A percentile compares a stretch with the other conserved stretches of the same genome.
phyloP scores from a whole-genome alignment of 37 sponge, comb jelly and placozoan species.

The Beroe forskalii region DNA sequence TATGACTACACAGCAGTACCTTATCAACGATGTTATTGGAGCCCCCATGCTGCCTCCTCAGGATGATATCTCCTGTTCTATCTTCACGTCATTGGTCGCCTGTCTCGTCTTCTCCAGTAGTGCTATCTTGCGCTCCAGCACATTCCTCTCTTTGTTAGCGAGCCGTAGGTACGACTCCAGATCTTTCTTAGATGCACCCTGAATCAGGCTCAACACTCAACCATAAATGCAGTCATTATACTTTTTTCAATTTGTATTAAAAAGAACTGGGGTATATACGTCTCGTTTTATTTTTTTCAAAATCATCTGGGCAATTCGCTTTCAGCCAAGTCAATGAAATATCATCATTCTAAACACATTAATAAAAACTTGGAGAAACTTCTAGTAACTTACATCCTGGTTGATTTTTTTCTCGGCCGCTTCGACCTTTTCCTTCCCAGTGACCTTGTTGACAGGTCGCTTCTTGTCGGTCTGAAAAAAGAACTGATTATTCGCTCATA shows the following conservation, averaged over 20 bases:
- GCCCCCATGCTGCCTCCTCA: slow-evolving; percentile 36
- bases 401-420: slow-evolving; percentile 48
- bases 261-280: too few species aligned
- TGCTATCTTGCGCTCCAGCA: slow-evolving; percentile 60
- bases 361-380: too few species aligned
- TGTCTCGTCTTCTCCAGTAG: slow-evolving; percentile 64
- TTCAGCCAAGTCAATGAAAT: too few species aligned
- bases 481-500: background rate
- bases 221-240: too few species aligned
- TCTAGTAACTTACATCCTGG: background rate
- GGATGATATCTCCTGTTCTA: slow-evolving; percentile 29
- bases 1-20: too few species aligned
- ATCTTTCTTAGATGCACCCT: slow-evolving; percentile 23
- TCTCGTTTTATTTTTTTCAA: too few species aligned
- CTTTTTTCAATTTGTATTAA: too few species aligned
- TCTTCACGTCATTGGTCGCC: slow-evolving; percentile 2
- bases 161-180: slow-evolving; percentile 42
- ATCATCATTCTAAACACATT: too few species aligned
- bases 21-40: background rate
- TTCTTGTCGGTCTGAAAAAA: slow-evolving; percentile 18
- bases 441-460: background rate
- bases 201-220: too few species aligned
- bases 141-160: slow-evolving; percentile 60
- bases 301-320: too few species aligned
- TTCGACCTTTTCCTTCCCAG: slow-evolving; percentile 29